Evolutionary conservation across 2,888 invertebrate species (phyloP), one percentile per base, ranked within the genome.

Genomic region (Sphaerophoria rueppellii): DNA sequence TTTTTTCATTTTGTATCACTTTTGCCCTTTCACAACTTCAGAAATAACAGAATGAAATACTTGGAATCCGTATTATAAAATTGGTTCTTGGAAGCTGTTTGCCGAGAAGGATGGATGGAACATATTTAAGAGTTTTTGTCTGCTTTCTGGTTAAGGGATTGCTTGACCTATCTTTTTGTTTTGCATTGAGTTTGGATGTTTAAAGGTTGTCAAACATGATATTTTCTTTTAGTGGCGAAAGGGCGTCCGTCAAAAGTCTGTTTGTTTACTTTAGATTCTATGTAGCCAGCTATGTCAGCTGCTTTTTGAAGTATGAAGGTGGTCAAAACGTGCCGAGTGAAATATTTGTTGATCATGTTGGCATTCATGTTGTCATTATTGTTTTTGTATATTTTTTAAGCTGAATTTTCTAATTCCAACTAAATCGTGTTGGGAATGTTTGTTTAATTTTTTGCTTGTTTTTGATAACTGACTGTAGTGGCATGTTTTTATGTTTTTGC

Each of bases 81-180:
- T 54, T n/a, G 24, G 3, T 82, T 82, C 82, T 65, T 54, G 70
- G 78, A 78, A 82, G 6, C 40, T 58, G 43, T 67, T 58, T 52
- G 7, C 7, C n/a, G n/a, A n/a, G n/a, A n/a, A 11, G 12, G 37
- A 2, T 7, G 11, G 14, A 24, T 24, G 52, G 6, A 52, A 16
- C 14, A 32, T 43, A 46, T 16, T 61, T 46, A 24, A 14, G 32
- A 37, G 35, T n/a, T 55, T 12, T 43, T 5, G 4, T 43, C 11
- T 34, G 9, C 32, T 65, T 2, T 37, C 4, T 32, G 24, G 24
- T 2, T 24, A 24, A 24, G 24, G 24, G 24, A 24, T 24, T 24
- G 32, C 9, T 58, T 72, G 71, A 82, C 82, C 77, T 50, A 82
- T 7, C 69, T 73, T 82, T 57, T 16, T 37, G 4, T 70, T 14